Evolutionary conservation across 2,888 invertebrate species (phyloP).

Genomic region (Dorcus hopei): DNA sequence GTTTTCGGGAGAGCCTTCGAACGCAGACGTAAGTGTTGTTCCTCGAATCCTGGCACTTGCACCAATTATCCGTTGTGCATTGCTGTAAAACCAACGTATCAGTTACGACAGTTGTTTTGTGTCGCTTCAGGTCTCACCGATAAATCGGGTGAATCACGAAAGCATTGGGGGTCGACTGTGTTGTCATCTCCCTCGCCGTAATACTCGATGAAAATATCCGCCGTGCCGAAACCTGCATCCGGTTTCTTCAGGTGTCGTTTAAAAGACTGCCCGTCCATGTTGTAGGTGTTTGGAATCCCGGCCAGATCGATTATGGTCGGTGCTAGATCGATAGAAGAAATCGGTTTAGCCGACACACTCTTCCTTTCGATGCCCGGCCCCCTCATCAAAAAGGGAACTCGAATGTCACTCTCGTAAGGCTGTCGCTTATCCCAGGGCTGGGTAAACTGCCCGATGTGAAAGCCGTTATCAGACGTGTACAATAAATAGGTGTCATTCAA

Average conservation of each 20-base stretch:
- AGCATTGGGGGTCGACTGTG: constrained; percentile 61
- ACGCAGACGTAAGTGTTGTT: constrained; percentile 84
- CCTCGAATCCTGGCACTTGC: constrained; percentile 80
- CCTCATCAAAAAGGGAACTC: constrained; percentile 75
- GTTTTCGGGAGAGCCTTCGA: constrained; percentile 57
- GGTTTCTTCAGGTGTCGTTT: constrained; percentile 23
- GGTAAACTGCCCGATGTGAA: constrained; percentile 86
- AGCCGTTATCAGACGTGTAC: constrained; percentile 88
- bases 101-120: too few species aligned
- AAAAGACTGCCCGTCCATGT: constrained; percentile 65
- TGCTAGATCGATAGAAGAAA: constrained; percentile 77
- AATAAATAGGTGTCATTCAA: constrained; percentile 77
- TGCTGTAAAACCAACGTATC: constrained; percentile 50
- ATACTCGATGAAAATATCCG: constrained; percentile 75
- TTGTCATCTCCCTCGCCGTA: constrained; percentile 68
- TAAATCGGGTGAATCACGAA: constrained; percentile 60
- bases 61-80: constrained; percentile 64
- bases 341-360: constrained; percentile 51
- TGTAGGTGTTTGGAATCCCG: constrained; percentile 51
- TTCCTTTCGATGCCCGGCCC: constrained; percentile 66
- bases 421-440: constrained; percentile 87
- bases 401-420: constrained; percentile 86
- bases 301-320: constrained; percentile 79
- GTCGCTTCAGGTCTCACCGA: constrained; percentile 50
- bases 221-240: constrained; percentile 39